Evolutionary conservation across 1,140 invertebrate species (phyloP).

Genomic region (Lordiphosa mommai): DNA sequence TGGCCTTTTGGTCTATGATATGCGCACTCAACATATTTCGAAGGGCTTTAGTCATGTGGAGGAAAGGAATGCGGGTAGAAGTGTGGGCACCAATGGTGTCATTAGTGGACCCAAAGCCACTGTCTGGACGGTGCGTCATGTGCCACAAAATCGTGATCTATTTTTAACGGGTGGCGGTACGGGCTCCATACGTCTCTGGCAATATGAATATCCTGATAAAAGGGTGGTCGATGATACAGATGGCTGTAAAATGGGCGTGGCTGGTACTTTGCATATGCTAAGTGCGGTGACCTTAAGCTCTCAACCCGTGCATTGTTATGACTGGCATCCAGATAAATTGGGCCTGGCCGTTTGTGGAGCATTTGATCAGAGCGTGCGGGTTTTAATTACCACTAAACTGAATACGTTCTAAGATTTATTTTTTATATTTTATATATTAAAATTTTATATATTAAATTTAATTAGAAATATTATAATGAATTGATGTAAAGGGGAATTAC

Average conservation of each 20-base stretch:
- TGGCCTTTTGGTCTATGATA: slow-evolving; percentile 94
- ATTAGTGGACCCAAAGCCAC: slow-evolving; percentile 88
- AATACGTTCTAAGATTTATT: slow-evolving; percentile 83
- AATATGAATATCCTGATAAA: slow-evolving; percentile 94
- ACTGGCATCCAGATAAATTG: slow-evolving; percentile 95
- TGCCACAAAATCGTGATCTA: slow-evolving; percentile 97
- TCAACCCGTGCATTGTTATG: slow-evolving; percentile 94
- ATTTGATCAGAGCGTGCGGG: slow-evolving; percentile 95
- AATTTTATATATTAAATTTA: too few relatives aligned
- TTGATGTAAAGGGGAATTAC: too few relatives aligned
- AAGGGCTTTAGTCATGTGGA: slow-evolving; percentile 90
- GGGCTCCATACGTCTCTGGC: slow-evolving; percentile 94
- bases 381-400: slow-evolving; percentile 94
- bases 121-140: slow-evolving; percentile 91
- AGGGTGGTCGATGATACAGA: slow-evolving; percentile 85
- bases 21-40: slow-evolving; percentile 91
- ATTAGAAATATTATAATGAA: too few relatives aligned
- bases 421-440: too few relatives aligned
- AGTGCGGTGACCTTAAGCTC: slow-evolving; percentile 90
- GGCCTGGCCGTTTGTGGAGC: slow-evolving; percentile 93
- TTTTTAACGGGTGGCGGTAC: slow-evolving; percentile 94
- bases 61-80: slow-evolving; percentile 84
- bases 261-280: slow-evolving; percentile 87
- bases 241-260: slow-evolving; percentile 86
- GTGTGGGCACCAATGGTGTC: slow-evolving; percentile 66